Evolutionary conservation across 2,797 vertebrate species (phyloP).

Genomic region (Triplophysa yarkandensis): DNA sequence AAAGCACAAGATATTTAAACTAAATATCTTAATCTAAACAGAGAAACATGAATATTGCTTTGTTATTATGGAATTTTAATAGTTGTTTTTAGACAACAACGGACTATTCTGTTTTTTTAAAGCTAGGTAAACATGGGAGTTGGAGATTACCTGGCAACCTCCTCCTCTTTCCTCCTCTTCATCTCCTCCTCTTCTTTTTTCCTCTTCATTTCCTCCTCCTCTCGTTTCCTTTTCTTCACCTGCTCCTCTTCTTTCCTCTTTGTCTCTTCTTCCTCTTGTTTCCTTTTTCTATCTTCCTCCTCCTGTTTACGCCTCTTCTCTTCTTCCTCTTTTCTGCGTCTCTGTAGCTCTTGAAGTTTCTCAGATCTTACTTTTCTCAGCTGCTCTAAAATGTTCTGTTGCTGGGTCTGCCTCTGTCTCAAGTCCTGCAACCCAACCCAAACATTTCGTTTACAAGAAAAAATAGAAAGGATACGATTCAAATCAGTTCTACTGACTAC

Average conservation of each 20-base stretch:
- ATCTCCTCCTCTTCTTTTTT: constrained; percentile 69
- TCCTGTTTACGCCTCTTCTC: constrained; percentile 71
- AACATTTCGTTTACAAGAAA: constrained; percentile 1
- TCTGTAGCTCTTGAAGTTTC: constrained; percentile 82
- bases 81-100: too few species aligned
- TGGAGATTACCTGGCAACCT: constrained; percentile 74
- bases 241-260: constrained; percentile 73
- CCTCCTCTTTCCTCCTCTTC: constrained; percentile 75
- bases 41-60: not conserved
- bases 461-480: not conserved
- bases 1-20: not conserved
- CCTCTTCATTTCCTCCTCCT: constrained; percentile 68
- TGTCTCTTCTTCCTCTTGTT: constrained; percentile 71
- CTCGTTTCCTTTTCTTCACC: not conserved
- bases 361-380: constrained; percentile 80
- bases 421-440: constrained; percentile 72
- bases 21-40: too few species aligned
- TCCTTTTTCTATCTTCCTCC: constrained; percentile 81
- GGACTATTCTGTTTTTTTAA: too few species aligned
- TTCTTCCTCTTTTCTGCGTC: constrained; percentile 73
- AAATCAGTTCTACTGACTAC: too few species aligned
- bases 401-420: constrained; percentile 87
- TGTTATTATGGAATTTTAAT: too few species aligned
- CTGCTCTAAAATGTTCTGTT: constrained; percentile 84
- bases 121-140: not conserved